Evolutionary conservation across 2,888 invertebrate species (phyloP).

Genomic region (Scaptomyza cyrtandrae): DNA sequence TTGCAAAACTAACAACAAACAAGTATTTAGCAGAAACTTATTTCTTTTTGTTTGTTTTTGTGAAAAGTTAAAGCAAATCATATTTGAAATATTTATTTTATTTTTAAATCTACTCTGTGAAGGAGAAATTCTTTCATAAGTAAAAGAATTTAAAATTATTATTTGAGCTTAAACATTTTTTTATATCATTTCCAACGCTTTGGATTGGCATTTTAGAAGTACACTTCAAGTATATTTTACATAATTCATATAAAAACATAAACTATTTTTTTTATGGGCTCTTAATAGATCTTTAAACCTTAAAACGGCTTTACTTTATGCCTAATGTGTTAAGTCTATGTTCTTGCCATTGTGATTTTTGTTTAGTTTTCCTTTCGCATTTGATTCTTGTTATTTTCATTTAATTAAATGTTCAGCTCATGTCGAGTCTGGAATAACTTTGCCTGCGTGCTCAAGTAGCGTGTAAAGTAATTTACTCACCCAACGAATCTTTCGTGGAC

Average conservation of each 20-base stretch:
- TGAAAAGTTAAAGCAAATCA: background rate
- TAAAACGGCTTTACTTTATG: conserved; percentile 1
- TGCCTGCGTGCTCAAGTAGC: conserved; percentile 77
- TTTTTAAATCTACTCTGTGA: background rate
- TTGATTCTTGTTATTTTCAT: conserved; percentile 52
- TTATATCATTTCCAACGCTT: no score
- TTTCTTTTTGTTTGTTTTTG: background rate
- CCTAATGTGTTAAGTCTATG: background rate
- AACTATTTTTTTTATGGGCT: background rate
- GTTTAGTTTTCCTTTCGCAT: conserved; percentile 21
- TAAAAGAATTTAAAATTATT: background rate
- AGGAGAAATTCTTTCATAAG: background rate
- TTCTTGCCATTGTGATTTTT: conserved; percentile 1
- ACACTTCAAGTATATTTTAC: background rate
- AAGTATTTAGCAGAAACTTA: conserved; percentile 3
- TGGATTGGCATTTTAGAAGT: no score
- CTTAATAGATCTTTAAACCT: background rate
- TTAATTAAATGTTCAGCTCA: conserved; percentile 62
- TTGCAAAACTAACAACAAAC: background rate
- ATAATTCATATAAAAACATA: background rate
- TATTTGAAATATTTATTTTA: background rate
- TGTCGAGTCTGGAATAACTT: conserved; percentile 42
- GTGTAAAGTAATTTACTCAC: conserved; percentile 73
- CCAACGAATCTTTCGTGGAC: conserved; percentile 51
- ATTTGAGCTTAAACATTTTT: background rate